These are phyloP conservation scores for Coptodon rendalli DNA, from an alignment of 2,113 vertebrate species.

Conservation along the genomic window DNA sequence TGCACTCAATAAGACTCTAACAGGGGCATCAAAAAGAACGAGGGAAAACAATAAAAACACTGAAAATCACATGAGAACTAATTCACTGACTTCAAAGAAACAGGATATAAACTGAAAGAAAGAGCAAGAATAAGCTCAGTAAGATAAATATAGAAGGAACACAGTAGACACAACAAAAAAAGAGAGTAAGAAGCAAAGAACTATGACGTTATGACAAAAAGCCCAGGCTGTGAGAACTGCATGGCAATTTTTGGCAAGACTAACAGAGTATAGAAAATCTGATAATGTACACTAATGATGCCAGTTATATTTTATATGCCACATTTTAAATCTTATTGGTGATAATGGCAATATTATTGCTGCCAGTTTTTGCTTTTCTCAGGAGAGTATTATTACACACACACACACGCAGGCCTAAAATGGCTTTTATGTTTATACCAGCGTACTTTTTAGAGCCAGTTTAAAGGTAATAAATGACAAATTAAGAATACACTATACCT, in stretches of 20 bases:
- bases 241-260: background rate
- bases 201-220: background rate
- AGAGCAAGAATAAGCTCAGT: background rate
- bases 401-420: background rate
- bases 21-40: background rate
- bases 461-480: background rate
- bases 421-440: background rate
- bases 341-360: background rate
- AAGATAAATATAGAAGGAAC: background rate
- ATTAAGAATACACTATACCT: background rate
- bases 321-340: background rate
- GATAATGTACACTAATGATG: background rate
- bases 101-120: no score
- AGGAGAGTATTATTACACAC: background rate
- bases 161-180: accelerated
- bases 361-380: background rate
- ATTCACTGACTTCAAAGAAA: no score
- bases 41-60: background rate
- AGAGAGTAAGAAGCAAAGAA: background rate
- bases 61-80: background rate
- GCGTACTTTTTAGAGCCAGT: background rate
- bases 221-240: background rate
- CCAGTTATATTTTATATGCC: background rate
- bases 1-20: background rate
- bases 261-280: background rate